Conservation (phyloP, 2,888 invertebrate species). For the Drosophila kambysellisi region DNA sequence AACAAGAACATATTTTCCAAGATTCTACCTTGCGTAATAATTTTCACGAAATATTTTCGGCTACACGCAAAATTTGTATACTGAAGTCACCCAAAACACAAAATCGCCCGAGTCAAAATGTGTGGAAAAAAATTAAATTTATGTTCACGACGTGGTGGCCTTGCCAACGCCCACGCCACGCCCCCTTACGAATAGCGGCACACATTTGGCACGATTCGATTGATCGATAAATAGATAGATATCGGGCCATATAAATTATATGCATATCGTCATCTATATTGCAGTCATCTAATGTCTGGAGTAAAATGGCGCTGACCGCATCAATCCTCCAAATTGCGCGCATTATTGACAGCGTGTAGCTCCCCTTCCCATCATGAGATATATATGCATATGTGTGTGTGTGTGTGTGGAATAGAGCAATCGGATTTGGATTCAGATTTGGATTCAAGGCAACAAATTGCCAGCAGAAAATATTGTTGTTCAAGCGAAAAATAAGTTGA, state of each 20-base stretch:
- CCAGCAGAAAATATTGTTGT: conserved; percentile 44
- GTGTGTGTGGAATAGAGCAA: conserved; percentile 5
- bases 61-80: conserved; percentile 43
- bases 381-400: background rate
- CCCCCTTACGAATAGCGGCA: conserved; percentile 57
- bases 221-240: conserved; percentile 54
- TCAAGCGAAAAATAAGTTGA: conserved; percentile 45
- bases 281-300: conserved; percentile 37
- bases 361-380: conserved; percentile 24
- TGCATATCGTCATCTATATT: conserved; percentile 49
- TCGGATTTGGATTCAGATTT: conserved; percentile 35
- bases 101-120: conserved; percentile 38
- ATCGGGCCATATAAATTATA: conserved; percentile 60
- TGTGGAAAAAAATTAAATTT: conserved; percentile 44
- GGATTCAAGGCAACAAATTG: conserved; percentile 57
- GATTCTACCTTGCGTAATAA: conserved; percentile 56
- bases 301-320: conserved; percentile 61
- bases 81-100: conserved; percentile 21
- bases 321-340: conserved; percentile 57
- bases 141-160: conserved; percentile 39
- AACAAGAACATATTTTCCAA: conserved; percentile 12
- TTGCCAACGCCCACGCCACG: conserved; percentile 33
- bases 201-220: conserved; percentile 67
- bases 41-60: conserved; percentile 57
- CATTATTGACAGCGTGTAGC: conserved; percentile 38